Percentiles rank a stretch among this genome's conserved stretches.
Conservation (phyloP, 2,888 invertebrate species). For the Ormia ochracea region DNA sequence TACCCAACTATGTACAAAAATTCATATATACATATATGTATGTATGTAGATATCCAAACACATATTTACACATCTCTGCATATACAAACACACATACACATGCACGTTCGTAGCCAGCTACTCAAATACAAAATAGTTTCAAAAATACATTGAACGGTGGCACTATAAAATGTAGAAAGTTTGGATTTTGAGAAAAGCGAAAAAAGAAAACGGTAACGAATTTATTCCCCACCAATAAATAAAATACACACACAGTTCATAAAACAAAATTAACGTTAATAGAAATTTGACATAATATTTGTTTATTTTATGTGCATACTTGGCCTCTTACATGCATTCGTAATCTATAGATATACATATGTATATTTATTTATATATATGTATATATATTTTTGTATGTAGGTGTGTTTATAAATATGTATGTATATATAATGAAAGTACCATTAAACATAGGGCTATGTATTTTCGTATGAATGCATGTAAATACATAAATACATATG, state of each 20-base stretch:
- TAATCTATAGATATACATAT: not conserved
- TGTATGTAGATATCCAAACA: not conserved
- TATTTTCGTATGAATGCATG: not conserved
- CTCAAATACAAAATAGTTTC: constrained; percentile 16
- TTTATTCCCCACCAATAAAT: not conserved
- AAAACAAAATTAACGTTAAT: not conserved
- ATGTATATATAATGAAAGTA: not conserved
- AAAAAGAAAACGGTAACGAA: constrained; percentile 15
- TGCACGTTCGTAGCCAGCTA: not conserved
- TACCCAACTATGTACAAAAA: constrained; percentile 34
- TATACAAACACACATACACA: too few species aligned
- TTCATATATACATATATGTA: constrained; percentile 9
- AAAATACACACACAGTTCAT: not conserved
- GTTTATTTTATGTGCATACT: not conserved
- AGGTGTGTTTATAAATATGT: not conserved
- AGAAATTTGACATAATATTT: not conserved
- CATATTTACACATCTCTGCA: too few species aligned
- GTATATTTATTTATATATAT: not conserved
- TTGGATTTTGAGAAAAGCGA: constrained; percentile 37
- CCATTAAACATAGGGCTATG: too few species aligned
- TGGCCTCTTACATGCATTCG: too few species aligned
- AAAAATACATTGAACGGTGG: constrained; percentile 52
- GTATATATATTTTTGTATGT: not conserved
- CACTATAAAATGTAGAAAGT: constrained; percentile 63
- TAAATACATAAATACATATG: not conserved